These are phyloP conservation scores for Cephus sareptanus DNA, from an alignment of 2,888 invertebrate genomes.

Conservation along the genomic window DNA sequence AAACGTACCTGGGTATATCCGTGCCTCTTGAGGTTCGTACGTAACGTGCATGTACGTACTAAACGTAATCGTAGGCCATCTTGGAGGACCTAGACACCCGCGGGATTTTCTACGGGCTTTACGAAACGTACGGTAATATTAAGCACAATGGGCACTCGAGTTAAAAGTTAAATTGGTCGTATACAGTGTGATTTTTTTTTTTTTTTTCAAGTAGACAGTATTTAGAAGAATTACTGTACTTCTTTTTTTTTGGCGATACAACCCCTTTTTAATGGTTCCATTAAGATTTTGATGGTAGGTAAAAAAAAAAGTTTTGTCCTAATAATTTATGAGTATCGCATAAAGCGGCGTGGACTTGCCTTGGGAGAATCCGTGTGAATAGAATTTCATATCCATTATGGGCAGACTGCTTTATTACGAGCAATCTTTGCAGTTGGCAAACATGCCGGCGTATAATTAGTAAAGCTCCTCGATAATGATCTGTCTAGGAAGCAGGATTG, in stretches of 20 bases:
- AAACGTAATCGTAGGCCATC: constrained; percentile 22
- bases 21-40: not conserved
- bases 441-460: not conserved
- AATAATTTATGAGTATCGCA: not conserved
- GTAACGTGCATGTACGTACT: not conserved
- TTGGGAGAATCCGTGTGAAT: not conserved
- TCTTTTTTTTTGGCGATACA: not conserved
- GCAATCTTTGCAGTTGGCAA: not conserved
- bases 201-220: not conserved
- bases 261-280: not conserved
- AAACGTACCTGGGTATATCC: constrained; percentile 8
- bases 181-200: not conserved
- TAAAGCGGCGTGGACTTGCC: not conserved
- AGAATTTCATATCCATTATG: not conserved
- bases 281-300: not conserved
- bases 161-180: not conserved
- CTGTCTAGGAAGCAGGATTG: not conserved
- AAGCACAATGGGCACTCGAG: not conserved
- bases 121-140: not conserved
- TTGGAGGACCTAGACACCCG: constrained; percentile 7
- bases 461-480: not conserved
- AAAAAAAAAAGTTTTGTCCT: not conserved
- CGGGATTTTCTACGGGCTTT: not conserved
- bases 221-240: not conserved
- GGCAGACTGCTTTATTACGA: not conserved